phyloP scores from a whole-genome alignment of 2,797 vertebrate genomes.

The Pogoniulus pusillus region DNA sequence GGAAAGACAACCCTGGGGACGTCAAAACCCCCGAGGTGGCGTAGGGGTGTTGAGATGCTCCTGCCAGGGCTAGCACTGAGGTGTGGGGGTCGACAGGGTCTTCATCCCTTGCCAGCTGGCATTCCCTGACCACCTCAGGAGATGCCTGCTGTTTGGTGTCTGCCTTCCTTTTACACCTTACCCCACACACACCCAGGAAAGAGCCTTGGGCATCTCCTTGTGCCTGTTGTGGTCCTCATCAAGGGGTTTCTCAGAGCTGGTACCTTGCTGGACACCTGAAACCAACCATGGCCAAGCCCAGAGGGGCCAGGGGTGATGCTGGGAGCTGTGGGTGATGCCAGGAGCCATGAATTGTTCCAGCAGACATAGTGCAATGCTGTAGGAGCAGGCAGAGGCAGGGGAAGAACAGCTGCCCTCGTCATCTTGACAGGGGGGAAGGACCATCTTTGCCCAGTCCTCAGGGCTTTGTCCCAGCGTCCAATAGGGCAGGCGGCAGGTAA shows the following conservation, averaged over 20 bases:
- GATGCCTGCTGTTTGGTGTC: neutral
- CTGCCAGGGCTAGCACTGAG: neutral
- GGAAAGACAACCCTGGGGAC: neutral
- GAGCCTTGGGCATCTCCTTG: neutral
- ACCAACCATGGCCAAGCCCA: neutral
- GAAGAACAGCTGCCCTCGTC: neutral
- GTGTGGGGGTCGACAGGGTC: neutral
- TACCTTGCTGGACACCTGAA: neutral
- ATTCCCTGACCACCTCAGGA: neutral
- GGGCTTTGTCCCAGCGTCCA: neutral
- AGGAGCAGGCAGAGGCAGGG: neutral
- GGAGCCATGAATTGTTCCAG: neutral
- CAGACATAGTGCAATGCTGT: neutral
- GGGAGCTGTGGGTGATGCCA: neutral
- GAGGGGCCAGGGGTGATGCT: neutral
- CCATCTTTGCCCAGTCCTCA: neutral
- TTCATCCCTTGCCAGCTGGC: neutral
- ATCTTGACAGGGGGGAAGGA: neutral
- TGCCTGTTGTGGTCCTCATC: neutral
- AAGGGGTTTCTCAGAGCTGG: neutral
- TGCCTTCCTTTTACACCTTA: neutral
- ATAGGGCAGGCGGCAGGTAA: slow-evolving; percentile 16
- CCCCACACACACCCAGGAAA: neutral
- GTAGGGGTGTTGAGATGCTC: neutral
- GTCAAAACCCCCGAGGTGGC: neutral